phyloP scores from a whole-genome alignment of 92 coral and sea anemone genomes.

The Umimayanthus chanpuru region DNA sequence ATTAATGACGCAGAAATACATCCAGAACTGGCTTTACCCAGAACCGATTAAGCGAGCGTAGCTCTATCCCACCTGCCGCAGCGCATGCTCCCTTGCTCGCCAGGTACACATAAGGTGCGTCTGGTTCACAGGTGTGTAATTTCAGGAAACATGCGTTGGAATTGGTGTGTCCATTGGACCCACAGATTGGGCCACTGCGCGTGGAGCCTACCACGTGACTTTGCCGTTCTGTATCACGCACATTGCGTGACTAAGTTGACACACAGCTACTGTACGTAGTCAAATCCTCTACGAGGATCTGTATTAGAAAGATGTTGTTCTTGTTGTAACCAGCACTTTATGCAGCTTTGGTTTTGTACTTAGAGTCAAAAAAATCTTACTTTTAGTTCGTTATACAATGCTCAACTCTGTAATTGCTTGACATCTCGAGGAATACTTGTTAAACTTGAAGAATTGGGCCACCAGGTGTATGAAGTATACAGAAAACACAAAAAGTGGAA shows the following conservation, averaged over 20 bases:
- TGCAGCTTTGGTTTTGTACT: background rate
- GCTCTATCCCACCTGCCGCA: constrained; percentile 8
- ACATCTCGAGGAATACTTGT: background rate
- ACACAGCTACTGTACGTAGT: background rate
- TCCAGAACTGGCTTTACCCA: no score
- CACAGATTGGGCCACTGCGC: background rate
- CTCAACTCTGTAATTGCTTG: background rate
- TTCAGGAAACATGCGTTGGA: constrained; percentile 18
- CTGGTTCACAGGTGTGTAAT: constrained; percentile 12
- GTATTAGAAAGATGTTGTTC: background rate
- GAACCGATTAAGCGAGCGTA: no score
- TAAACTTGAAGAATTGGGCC: no score
- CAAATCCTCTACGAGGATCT: constrained; percentile 6
- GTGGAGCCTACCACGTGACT: background rate
- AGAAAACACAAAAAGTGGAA: no score
- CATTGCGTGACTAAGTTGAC: background rate
- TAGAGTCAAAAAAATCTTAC: background rate
- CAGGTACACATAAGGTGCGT: background rate
- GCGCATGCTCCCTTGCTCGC: background rate
- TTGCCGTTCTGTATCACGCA: constrained; percentile 19
- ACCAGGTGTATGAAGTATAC: no score
- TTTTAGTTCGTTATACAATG: background rate
- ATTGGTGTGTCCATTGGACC: constrained; percentile 13
- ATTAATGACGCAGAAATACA: no score
- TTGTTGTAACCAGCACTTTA: background rate